Percentiles rank a stretch among this genome's conserved stretches.
Evolutionary conservation across 1,140 invertebrate genomes (phyloP).

Genomic region (Brachionus sp.): DNA sequence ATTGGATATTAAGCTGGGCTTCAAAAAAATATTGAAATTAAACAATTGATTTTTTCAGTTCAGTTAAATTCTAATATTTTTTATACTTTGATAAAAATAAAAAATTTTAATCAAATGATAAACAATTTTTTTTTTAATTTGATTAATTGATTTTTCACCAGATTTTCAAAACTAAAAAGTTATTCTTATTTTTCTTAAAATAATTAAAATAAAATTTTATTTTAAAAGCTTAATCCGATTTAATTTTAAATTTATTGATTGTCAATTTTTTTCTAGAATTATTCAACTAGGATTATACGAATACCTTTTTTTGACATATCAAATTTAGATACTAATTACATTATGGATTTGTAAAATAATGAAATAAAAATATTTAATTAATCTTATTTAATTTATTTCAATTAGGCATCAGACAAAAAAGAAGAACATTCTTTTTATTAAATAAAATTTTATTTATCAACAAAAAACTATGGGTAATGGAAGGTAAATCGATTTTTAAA

Average conservation of each 20-base stretch:
- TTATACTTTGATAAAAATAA: background rate
- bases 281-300: too few species aligned
- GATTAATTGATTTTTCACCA: background rate
- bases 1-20: background rate
- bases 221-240: too few species aligned
- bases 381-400: background rate
- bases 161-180: too few species aligned
- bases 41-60: constrained; percentile 4
- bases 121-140: background rate
- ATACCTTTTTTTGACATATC: background rate
- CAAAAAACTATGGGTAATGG: background rate
- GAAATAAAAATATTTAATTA: background rate
- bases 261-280: too few species aligned
- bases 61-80: background rate
- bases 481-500: background rate
- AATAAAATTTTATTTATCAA: background rate
- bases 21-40: background rate
- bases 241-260: too few species aligned
- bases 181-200: too few species aligned
- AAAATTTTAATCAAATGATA: background rate
- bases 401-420: background rate
- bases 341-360: background rate
- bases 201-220: too few species aligned
- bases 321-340: background rate
- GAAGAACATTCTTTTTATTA: background rate